Percentiles rank a stretch among this genome's conserved stretches.
Evolutionary conservation across 2,797 vertebrate species (phyloP).

Genomic region (Clamator glandarius): DNA sequence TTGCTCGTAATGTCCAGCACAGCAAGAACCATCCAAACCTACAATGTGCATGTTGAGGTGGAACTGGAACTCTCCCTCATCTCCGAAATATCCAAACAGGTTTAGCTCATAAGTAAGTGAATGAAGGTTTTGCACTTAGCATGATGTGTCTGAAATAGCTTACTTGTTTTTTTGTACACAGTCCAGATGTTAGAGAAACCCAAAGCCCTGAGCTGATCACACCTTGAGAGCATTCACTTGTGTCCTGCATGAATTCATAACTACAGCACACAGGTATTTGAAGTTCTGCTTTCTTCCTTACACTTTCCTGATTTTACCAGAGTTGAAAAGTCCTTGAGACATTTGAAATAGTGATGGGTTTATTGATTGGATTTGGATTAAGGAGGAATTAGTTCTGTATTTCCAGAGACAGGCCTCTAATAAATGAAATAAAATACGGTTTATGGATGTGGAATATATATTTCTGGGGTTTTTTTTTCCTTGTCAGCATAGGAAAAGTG

Average conservation of each 20-base stretch:
- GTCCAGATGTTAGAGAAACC: not conserved
- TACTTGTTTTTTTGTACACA: not conserved
- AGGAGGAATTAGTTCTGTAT: not conserved
- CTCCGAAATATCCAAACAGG: not conserved
- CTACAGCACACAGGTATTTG: not conserved
- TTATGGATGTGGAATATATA: not conserved
- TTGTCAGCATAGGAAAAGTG: not conserved
- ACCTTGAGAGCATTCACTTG: not conserved
- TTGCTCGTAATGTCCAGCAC: rapidly evolving
- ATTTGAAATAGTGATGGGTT: not conserved
- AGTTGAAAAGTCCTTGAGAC: not conserved
- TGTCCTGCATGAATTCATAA: not conserved
- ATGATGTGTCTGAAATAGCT: not conserved
- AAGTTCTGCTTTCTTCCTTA: not conserved
- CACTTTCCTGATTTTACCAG: not conserved
- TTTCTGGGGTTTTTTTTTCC: not conserved
- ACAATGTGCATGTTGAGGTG: rapidly evolving
- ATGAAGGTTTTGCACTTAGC: not conserved
- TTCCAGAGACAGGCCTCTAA: not conserved
- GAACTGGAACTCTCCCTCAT: not conserved
- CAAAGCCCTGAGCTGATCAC: not conserved
- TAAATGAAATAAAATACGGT: not conserved
- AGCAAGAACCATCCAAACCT: not conserved
- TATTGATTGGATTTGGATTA: not conserved
- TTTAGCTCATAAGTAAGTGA: not conserved